Evolutionary conservation across 2,113 vertebrate species (phyloP).

Genomic region (Phasianus colchicus): DNA sequence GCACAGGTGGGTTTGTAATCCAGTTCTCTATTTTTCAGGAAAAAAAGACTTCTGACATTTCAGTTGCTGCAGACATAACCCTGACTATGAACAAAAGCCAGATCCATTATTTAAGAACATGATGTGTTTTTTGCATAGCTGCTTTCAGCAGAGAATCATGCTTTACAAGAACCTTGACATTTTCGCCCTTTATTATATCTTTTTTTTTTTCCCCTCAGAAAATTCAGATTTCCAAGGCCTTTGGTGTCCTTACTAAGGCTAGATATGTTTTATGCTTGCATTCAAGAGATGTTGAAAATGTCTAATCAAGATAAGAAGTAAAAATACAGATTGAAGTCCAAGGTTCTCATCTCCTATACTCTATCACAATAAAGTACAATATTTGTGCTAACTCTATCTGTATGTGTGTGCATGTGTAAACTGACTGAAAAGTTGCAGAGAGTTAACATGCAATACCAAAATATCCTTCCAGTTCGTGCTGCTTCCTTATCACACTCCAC

Average conservation of each 20-base stretch:
- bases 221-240: neutral
- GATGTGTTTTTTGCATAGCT: neutral
- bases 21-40: neutral
- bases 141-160: neutral
- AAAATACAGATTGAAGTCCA: neutral
- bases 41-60: neutral
- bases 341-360: neutral
- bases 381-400: neutral
- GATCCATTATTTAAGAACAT: neutral
- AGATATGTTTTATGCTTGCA: neutral
- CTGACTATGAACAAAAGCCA: neutral
- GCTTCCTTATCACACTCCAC: neutral
- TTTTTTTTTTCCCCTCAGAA: neutral
- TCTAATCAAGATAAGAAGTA: neutral
- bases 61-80: neutral
- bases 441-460: neutral
- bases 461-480: neutral
- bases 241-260: neutral
- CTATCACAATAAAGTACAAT: neutral
- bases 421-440: neutral
- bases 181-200: neutral
- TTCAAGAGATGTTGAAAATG: neutral
- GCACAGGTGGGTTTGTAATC: neutral
- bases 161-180: conserved; percentile 13
- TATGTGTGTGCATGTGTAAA: neutral